Evolutionary conservation across 23 tunicate species (phyloP).

Genomic region (Diplosoma virens): DNA sequence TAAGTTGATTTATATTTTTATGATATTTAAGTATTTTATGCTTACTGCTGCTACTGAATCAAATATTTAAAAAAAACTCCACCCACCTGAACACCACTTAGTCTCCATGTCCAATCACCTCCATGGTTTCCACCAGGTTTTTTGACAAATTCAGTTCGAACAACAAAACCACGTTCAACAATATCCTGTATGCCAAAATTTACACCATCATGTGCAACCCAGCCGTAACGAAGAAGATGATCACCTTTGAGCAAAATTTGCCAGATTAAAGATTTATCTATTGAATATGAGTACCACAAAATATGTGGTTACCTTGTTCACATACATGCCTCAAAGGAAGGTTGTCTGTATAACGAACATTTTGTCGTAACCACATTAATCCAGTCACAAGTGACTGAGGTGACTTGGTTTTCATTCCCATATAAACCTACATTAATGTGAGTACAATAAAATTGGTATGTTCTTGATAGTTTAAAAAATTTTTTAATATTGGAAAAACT

Average conservation of each 20-base stretch:
- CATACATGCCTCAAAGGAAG: slow-evolving; percentile 83
- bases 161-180: slow-evolving; percentile 55
- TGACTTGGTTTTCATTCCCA: slow-evolving; percentile 97
- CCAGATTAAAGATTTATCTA: not conserved
- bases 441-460: not conserved
- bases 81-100: slow-evolving; percentile 39
- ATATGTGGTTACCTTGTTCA: slow-evolving; percentile 70
- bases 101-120: slow-evolving; percentile 99
- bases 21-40: not conserved
- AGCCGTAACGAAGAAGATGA: slow-evolving; percentile 73
- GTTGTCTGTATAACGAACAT: slow-evolving; percentile 41
- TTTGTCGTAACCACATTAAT: slow-evolving; percentile 93
- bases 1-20: not conserved
- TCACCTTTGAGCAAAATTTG: slow-evolving; percentile 55
- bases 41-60: no score
- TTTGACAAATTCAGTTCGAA: slow-evolving; percentile 90
- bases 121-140: slow-evolving; percentile 80
- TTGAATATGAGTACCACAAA: not conserved
- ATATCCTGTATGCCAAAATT: slow-evolving; percentile 94
- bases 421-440: slow-evolving; percentile 61
- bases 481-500: no score
- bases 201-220: slow-evolving; percentile 91
- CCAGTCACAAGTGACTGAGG: slow-evolving; percentile 81
- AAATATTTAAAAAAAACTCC: no score
- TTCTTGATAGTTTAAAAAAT: not conserved